Conservation (phyloP, 2,797 vertebrate species). For the Pterois miles region DNA sequence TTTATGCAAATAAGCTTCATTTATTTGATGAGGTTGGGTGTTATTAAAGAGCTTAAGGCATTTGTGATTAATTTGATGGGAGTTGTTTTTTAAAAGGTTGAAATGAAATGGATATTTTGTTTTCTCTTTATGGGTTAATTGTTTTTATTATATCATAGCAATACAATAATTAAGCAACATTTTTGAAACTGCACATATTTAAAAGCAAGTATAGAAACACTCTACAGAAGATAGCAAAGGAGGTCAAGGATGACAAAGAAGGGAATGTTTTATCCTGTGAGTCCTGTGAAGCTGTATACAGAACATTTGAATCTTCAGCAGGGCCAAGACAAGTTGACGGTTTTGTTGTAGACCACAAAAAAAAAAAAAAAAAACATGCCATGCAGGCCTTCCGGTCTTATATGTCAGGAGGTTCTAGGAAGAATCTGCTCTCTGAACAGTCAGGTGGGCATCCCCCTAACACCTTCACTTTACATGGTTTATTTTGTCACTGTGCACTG, state of each 20-base stretch:
- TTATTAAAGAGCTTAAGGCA: slow-evolving; percentile 31
- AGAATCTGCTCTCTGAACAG: slow-evolving; percentile 20
- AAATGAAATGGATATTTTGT: slow-evolving; percentile 20
- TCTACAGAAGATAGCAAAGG: neutral
- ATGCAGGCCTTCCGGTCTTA: slow-evolving; percentile 39
- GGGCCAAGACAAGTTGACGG: neutral
- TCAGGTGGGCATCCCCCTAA: neutral
- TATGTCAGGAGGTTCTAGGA: slow-evolving; percentile 2
- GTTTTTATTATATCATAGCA: slow-evolving; percentile 5
- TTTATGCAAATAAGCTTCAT: slow-evolving; percentile 60
- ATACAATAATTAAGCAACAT: neutral
- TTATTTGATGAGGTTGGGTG: slow-evolving; percentile 38
- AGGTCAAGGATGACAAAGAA: neutral
- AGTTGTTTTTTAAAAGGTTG: slow-evolving; percentile 30
- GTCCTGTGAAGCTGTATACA: neutral
- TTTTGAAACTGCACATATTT: neutral
- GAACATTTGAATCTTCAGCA: slow-evolving; percentile 4
- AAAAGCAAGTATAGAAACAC: neutral
- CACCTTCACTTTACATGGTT: slow-evolving; percentile 20
- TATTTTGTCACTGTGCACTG: slow-evolving; percentile 31
- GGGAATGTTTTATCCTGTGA: neutral
- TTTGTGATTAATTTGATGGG: slow-evolving; percentile 48
- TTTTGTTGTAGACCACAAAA: slow-evolving; percentile 27
- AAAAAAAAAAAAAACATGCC: too few relatives aligned
- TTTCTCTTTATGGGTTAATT: neutral